Evolutionary conservation across 2,888 invertebrate species (phyloP), one percentile per base, ranked within the genome.

Genomic region (Tetanocera ferruginea): DNA sequence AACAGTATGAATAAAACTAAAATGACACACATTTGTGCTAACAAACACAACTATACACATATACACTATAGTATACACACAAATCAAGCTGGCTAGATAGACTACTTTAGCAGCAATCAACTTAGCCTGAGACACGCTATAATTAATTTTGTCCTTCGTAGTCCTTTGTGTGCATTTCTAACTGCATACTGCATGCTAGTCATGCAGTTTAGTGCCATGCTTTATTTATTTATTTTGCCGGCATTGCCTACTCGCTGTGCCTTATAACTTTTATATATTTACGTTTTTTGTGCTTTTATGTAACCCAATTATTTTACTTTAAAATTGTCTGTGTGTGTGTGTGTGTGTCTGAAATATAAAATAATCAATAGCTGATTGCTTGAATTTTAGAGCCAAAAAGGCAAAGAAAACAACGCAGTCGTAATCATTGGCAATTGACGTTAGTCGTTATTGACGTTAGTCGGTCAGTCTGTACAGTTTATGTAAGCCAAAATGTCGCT

Each of bases 131-230:
- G 43, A 43, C 51, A 19, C 28, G 19, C 51, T 49, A 69, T 69
- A 49, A 69, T 69, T 69, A 69, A 69, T 69, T 49, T 69, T 28
- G 69, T 51, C 69, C 69, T 69, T 69, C 69, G 14, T 69, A 25
- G 49, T 69, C 51, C 51, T 49, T 51, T 69, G 14, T 55, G 55
- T 6, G 55, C 55, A 23, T 55, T 55, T 23, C 55, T 19, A 55
- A 23, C 19, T 55, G 55, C 23, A 23, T 55, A 55, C 23, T 23
- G 23, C 23, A 19, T 55, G 23, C 55, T n/a, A 57, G 57, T 57
- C 57, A 57, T 9, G 57, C 19, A 19, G 8, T 5, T 57, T 19
- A 23, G 6, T 19, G 19, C 23, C 57, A 57, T 57, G 57, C 11
- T 23, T 57, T 57, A 25, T 8, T 25, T 23, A 19, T 8, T 25